Base-by-base conservation (phyloP, 2,113 vertebrate species). In the Oreochromis spilurus region DNA sequence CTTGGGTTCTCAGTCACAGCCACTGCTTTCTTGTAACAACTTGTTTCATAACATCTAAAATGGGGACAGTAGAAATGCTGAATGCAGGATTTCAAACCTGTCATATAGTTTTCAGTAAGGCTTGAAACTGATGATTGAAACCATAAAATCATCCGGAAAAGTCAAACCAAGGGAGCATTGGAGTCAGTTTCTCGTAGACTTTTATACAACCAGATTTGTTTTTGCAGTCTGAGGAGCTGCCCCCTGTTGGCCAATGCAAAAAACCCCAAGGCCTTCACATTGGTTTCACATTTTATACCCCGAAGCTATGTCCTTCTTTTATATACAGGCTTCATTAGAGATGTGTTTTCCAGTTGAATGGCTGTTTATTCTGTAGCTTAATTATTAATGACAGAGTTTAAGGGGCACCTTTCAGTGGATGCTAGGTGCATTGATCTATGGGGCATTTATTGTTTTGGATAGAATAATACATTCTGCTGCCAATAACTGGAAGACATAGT, bases 361-460 rank as follows among this genome's bases (percentile, higher is more conserved):
- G 24, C 70, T 77, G 45, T 77, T 50, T 77, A 77, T 50, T 77
- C 16, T 77, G 70, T 50, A 26, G 9, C 21, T 77, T n/a, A 77
- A 77, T 77, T 77, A 50, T 77, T 77, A 77, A 50, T 77, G 70
- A 31, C 43, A 50, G 26, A 77, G 70, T 77, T 77, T 77, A 77
- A 77, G 45, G 45, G 70, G 70, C 5, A 50, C 10, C 45, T 77
- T 77, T 50, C 43, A 77, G 26, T 50, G 26, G 45, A 50, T 8
- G 43, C 70, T 19, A 31, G 43, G 45, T 31, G 43, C 24, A 77
- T 77, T 31, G 70, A 77, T 77, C 70, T 77, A n/a, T 77, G 40
- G 43, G 43, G 70, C 70, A 77, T 77, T 77, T 77, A 77, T 77
- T 50, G 43, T 77, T 77, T 77, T 77, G 70, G 70, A 50, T 77